Base-by-base conservation (phyloP, 2,888 invertebrate species). In the Apantesis nais region DNA sequence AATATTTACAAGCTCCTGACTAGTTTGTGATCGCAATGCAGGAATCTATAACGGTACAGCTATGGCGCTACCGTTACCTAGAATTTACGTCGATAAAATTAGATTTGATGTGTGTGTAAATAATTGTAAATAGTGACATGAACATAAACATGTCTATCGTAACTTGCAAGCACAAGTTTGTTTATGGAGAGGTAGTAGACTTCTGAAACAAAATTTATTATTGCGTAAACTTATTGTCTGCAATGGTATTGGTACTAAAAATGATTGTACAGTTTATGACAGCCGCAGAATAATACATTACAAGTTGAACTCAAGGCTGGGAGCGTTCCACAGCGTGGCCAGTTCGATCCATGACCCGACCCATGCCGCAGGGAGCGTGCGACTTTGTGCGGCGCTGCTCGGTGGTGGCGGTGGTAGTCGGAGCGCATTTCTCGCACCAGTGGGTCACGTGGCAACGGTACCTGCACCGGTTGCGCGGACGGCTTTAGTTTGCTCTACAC, bases 381-480 rank as follows among this genome's bases (percentile, higher is more conserved):
- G 29, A 29, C 29, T 29, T 16, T 12, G 55, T 55, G 14, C 3
- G 25, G 25, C 25, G 55, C 25, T 55, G 25, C 14, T 55, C 11
- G n/a, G n/a, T n/a, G n/a, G n/a, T n/a, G n/a, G n/a, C n/a, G n/a
- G n/a, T n/a, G n/a, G 80, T 72, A 63, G 78, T 70, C 71, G 73
- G 78, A 67, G 76, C 82, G 78, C 85, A 86, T 86, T 84, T 84
- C 86, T 78, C 78, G 74, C 79, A 79, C 73, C 85, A 85, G 83
- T 88, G 85, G 90, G 88, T 88, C 89, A 87, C 81, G 71, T 74
- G 83, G 74, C 88, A 89, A 90, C 91, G 91, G 91, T 89, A 91
- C 86, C 83, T 82, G 83, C 86, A 90, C 84, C 91, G 90, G 90
- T 86, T 39, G 68, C 60, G 55, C 74, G 60, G 60, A 37, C 69